Evolutionary conservation across 2,888 invertebrate species (phyloP).

Genomic region (Augiades crinisus): DNA sequence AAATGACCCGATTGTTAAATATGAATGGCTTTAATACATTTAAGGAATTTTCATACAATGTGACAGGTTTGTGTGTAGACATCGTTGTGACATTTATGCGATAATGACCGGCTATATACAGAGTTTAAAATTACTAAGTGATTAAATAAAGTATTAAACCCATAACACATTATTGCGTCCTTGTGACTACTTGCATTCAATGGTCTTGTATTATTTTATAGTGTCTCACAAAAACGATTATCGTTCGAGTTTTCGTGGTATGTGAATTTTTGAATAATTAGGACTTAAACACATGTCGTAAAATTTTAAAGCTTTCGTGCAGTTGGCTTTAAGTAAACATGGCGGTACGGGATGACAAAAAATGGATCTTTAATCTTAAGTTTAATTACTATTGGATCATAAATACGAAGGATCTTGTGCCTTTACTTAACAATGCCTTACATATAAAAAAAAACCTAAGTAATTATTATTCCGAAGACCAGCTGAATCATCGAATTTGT

Average conservation of each 20-base stretch:
- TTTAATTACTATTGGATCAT: slow-evolving; percentile 12
- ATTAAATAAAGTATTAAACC: slow-evolving; percentile 14
- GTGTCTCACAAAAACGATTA: slow-evolving; percentile 7
- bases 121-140: slow-evolving; percentile 16
- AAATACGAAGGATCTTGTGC: slow-evolving; percentile 9
- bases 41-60: slow-evolving; percentile 3
- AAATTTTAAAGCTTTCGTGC: slow-evolving; percentile 16
- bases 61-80: slow-evolving; percentile 3
- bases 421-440: no score
- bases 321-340: background rate
- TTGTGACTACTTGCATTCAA: slow-evolving; percentile 4
- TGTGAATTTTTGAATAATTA: slow-evolving; percentile 14
- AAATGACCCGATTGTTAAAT: background rate
- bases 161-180: slow-evolving; percentile 11
- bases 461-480: no score
- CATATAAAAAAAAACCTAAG: no score
- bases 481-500: no score
- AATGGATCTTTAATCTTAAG: slow-evolving; percentile 6
- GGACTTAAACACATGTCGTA: slow-evolving; percentile 8
- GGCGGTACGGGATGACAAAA: slow-evolving; percentile 2
- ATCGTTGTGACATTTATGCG: slow-evolving; percentile 7
- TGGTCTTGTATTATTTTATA: slow-evolving; percentile 13
- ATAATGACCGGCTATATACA: slow-evolving; percentile 1
- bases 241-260: slow-evolving; percentile 12
- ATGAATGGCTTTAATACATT: slow-evolving; percentile 3